Percentiles rank a stretch among this genome's conserved stretches.
These are phyloP conservation scores for Epirrita christyi DNA, from an alignment of 2,888 invertebrate genomes.

Conservation along the genomic window DNA sequence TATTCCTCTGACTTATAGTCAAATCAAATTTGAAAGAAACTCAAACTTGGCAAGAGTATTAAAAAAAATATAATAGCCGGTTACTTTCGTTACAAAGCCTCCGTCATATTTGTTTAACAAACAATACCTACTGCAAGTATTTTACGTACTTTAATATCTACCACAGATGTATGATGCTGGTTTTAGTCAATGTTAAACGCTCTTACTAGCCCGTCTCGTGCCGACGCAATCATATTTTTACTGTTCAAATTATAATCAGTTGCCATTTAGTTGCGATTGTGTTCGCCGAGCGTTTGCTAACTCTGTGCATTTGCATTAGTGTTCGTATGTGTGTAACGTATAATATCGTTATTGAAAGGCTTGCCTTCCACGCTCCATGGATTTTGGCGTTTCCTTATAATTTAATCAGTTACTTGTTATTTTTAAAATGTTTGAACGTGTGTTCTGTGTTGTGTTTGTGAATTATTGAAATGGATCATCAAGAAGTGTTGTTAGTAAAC, in stretches of 20 bases:
- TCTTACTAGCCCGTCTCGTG: constrained; percentile 10
- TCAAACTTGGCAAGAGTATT: too few relatives aligned
- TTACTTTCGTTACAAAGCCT: too few relatives aligned
- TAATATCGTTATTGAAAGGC: constrained; percentile 48
- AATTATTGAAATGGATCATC: constrained; percentile 32
- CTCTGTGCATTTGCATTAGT: constrained; percentile 20
- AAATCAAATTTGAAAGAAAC: too few relatives aligned
- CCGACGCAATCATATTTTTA: constrained; percentile 26
- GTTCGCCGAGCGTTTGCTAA: constrained; percentile 18
- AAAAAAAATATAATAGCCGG: too few relatives aligned
- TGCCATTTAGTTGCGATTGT: constrained; percentile 21
- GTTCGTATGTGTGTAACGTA: constrained; percentile 35
- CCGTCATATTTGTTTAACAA: background rate
- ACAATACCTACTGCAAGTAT: constrained; percentile 19
- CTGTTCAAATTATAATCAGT: constrained; percentile 27
- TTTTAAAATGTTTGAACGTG: constrained; percentile 38
- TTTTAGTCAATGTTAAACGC: constrained; percentile 13
- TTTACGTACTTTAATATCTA: background rate
- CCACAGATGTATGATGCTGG: constrained; percentile 2
- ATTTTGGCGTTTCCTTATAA: constrained; percentile 55
- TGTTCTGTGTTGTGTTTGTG: constrained; percentile 26
- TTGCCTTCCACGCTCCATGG: constrained; percentile 43
- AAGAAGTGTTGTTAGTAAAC: constrained; percentile 18
- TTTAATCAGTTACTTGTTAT: constrained; percentile 44
- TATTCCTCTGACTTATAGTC: too few relatives aligned